Percentiles rank a stretch among this genome's conserved stretches.
Evolutionary conservation across 1,140 invertebrate genomes (phyloP).

Genomic region (Philotrypesis tridentata): DNA sequence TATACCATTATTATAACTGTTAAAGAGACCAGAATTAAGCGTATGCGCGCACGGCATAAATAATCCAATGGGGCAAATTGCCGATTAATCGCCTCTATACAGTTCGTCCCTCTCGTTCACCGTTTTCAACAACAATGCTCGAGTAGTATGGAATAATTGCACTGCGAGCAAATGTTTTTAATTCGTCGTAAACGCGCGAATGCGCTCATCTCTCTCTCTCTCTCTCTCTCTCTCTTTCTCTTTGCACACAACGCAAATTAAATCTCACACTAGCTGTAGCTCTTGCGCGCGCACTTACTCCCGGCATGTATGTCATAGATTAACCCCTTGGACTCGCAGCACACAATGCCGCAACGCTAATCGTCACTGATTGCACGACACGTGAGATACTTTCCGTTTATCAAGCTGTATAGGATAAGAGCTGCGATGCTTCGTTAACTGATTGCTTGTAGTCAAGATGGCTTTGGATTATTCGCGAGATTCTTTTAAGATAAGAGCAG

Average conservation of each 20-base stretch:
- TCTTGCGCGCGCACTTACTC: background rate
- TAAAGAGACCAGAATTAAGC: background rate
- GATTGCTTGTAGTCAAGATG: slow-evolving; percentile 40
- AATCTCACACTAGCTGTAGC: background rate
- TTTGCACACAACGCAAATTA: background rate
- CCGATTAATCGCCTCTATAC: background rate
- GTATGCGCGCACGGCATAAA: background rate
- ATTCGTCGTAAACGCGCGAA: background rate
- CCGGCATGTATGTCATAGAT: background rate
- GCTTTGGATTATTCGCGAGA: background rate
- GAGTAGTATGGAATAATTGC: slow-evolving; percentile 24
- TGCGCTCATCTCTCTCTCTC: too few species aligned
- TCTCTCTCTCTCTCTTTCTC: too few species aligned
- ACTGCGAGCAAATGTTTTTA: slow-evolving; percentile 1
- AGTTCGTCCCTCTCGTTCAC: background rate
- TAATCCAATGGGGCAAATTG: background rate
- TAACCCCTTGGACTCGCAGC: background rate
- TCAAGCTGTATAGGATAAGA: background rate
- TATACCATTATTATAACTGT: background rate
- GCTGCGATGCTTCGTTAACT: background rate
- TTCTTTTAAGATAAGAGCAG: slow-evolving; percentile 19
- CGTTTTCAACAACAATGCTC: background rate
- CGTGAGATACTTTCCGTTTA: slow-evolving; percentile 27
- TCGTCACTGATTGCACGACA: slow-evolving; percentile 26
- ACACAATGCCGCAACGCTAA: background rate